These are phyloP conservation scores for Tethea ocularis DNA, from an alignment of 2,888 invertebrate species.

Conservation along the genomic window DNA sequence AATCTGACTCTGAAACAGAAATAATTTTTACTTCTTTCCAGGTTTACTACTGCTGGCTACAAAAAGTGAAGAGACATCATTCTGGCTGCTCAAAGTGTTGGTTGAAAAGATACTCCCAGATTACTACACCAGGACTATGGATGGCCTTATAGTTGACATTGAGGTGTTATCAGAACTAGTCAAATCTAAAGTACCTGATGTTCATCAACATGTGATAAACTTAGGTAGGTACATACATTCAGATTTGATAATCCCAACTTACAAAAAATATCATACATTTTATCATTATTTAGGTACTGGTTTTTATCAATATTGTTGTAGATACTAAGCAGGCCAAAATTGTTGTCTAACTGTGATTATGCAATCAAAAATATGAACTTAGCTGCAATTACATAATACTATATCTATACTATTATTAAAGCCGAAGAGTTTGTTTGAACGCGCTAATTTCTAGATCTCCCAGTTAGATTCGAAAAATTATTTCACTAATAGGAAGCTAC, in stretches of 20 bases:
- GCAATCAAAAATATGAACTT: not conserved
- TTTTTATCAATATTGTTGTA: slow-evolving; percentile 2
- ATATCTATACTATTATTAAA: not conserved
- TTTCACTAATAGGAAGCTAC: too few species aligned
- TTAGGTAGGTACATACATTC: slow-evolving; percentile 77
- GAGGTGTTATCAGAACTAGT: slow-evolving; percentile 95
- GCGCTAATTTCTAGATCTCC: too few species aligned
- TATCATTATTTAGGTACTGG: not conserved
- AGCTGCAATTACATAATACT: too few species aligned
- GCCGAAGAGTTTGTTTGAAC: too few species aligned
- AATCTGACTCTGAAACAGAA: not conserved
- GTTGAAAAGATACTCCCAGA: slow-evolving; percentile 94
- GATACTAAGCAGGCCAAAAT: not conserved
- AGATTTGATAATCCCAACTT: not conserved
- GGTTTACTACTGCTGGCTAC: slow-evolving; percentile 93
- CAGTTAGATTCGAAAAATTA: too few species aligned
- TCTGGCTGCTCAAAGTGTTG: slow-evolving; percentile 96
- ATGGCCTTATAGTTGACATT: slow-evolving; percentile 93
- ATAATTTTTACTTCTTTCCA: slow-evolving; percentile 30
- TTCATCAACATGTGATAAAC: slow-evolving; percentile 91
- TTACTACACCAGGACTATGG: slow-evolving; percentile 95
- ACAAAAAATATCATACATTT: not conserved
- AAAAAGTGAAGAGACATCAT: slow-evolving; percentile 94
- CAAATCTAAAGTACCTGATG: slow-evolving; percentile 90
- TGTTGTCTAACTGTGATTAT: not conserved